Percentiles rank a stretch among this genome's conserved stretches.
Conservation (phyloP, 2,113 vertebrate species). For the Empidonax traillii region DNA sequence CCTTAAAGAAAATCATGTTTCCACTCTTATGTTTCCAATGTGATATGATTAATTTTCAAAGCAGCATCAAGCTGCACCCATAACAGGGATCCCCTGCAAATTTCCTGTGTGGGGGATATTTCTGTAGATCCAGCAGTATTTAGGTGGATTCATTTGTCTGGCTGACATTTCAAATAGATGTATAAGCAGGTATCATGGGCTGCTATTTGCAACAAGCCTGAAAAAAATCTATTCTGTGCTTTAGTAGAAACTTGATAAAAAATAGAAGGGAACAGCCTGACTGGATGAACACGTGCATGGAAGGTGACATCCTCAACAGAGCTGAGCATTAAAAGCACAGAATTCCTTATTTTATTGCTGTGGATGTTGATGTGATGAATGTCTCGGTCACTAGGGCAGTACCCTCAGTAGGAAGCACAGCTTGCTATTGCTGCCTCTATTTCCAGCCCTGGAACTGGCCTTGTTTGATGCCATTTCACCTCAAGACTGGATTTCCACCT, state of each 20-base stretch:
- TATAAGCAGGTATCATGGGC: background rate
- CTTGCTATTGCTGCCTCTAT: background rate
- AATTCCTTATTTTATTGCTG: background rate
- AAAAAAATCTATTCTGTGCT: background rate
- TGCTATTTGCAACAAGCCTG: background rate
- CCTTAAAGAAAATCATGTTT: background rate
- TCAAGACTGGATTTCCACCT: background rate
- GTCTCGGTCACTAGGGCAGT: background rate
- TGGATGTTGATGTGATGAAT: background rate
- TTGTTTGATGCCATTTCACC: background rate
- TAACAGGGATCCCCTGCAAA: background rate
- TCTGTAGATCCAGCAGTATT: background rate
- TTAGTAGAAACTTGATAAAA: background rate
- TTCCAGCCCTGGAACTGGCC: background rate
- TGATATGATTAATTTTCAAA: background rate
- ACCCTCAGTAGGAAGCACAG: background rate
- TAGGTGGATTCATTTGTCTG: background rate
- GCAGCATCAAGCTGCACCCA: background rate
- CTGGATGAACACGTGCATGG: background rate
- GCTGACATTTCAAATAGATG: background rate
- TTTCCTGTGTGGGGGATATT: background rate
- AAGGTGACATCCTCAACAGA: background rate
- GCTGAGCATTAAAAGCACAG: background rate
- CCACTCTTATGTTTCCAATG: background rate
- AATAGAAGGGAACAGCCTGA: background rate